Conservation (phyloP, 2,113 vertebrate species). For the Corydoras maculifer region DNA sequence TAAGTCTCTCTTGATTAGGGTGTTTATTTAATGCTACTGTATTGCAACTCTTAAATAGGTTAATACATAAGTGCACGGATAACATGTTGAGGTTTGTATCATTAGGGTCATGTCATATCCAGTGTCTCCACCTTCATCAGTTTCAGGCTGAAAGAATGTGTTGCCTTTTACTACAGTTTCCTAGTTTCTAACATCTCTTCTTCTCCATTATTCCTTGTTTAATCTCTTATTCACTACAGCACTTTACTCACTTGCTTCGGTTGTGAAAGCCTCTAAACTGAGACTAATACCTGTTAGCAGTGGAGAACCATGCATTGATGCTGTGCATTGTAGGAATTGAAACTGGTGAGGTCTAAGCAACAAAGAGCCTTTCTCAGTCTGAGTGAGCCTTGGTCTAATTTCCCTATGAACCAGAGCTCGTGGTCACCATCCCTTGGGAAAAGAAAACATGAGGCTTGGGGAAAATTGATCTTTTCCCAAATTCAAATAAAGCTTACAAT, state of each 20-base stretch:
- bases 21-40: no score
- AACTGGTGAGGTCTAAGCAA: constrained; percentile 16
- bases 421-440: constrained; percentile 34
- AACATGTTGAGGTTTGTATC: no score
- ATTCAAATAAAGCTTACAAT: constrained; percentile 35
- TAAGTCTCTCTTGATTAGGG: no score
- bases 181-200: constrained; percentile 15
- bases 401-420: constrained; percentile 28
- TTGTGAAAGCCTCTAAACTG: background rate
- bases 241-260: constrained; percentile 16
- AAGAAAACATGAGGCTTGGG: constrained; percentile 30
- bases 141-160: no score
- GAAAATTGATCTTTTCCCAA: constrained; percentile 43
- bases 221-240: constrained; percentile 3
- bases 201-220: constrained; percentile 11
- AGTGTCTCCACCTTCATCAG: no score
- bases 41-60: no score
- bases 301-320: constrained; percentile 7
- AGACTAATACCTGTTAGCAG: constrained; percentile 20
- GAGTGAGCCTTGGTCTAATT: constrained; percentile 21
- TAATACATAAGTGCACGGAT: no score
- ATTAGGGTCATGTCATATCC: no score
- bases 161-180: no score
- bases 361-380: constrained; percentile 33
- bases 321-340: constrained; percentile 9